Evolutionary conservation across 2,797 vertebrate species (phyloP), one percentile per base, ranked within the genome.

Genomic region (Hemibagrus guttatus): DNA sequence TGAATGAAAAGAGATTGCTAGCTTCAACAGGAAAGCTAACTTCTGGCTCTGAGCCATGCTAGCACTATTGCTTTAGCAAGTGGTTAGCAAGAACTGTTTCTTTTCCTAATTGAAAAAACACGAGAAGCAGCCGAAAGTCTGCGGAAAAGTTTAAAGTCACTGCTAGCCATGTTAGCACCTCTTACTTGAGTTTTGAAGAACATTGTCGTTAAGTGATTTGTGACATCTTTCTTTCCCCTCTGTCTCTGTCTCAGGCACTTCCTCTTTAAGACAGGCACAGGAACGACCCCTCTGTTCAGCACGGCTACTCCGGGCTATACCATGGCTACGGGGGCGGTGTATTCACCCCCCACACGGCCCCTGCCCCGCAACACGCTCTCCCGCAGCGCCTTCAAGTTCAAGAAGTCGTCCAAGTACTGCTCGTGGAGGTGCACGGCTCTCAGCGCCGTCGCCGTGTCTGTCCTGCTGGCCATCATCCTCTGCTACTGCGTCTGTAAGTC

Each of bases 231-330:
- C 26, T 88, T 61, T 66, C 6, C 61, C 90, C 28, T 87, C 75
- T 76, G 23, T 16, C 16, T 64, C 69, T 91, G 28, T 59, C 89
- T 66, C 95, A 99, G 98, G 97, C 98, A 99, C 96, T 99, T 99
- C 95, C 97, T 99, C 95, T 99, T 99, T 95, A 99, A 99, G 95
- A 99, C 98, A 93, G 98, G 98, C 94, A 98, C 98, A 92, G 98
- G 98, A 94, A 99, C 98, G 87, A 99, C 98, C 90, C 98, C 98
- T 54, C 97, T 99, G 95, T 99, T 99, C 96, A 98, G 98, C 93
- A 99, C 98, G 87, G 97, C 98, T 75, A 98, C 98, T 56, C 98
- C 98, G 87, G 98, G 98, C 91, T 99, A 99, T 97, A 99, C 98
- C 76, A 99, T 99, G 98, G 98, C 98, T 88, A 99, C 98, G 42